Conservation (phyloP, 2,888 invertebrate species). For the Dolichopus griseipennis region DNA sequence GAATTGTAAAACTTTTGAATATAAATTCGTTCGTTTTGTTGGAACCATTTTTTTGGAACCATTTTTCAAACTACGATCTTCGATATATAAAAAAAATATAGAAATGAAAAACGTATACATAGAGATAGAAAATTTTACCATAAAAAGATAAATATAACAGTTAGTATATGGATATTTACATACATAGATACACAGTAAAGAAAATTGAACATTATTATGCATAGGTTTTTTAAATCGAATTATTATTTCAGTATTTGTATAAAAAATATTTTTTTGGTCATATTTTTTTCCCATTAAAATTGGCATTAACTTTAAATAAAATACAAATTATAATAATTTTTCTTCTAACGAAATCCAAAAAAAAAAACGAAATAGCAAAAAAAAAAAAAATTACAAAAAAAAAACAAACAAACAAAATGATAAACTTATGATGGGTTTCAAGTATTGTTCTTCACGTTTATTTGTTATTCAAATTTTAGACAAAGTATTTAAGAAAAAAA, state of each 20-base stretch:
- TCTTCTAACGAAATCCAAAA: not conserved
- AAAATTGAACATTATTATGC: constrained; percentile 2
- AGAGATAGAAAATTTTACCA: not conserved
- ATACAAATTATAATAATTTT: not conserved
- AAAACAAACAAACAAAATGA: no score
- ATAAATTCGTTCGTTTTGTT: not conserved
- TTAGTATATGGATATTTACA: not conserved
- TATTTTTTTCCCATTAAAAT: not conserved
- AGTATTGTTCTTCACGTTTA: no score
- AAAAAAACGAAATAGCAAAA: not conserved
- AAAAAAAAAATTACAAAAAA: no score
- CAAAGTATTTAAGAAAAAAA: no score
- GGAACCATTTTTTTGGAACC: not conserved
- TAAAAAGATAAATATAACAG: not conserved
- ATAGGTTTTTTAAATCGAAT: constrained; percentile 6
- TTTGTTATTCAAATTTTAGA: no score
- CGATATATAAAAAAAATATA: not conserved
- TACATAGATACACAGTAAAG: not conserved
- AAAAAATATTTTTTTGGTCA: constrained; percentile 1
- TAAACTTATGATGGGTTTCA: no score
- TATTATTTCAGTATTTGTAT: not conserved
- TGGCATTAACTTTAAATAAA: not conserved
- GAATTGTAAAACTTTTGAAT: constrained; percentile 4
- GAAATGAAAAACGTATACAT: not conserved
- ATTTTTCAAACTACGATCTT: not conserved